Base-by-base conservation (phyloP, 1,140 invertebrate genomes). In the Drosophila sechellia region DNA sequence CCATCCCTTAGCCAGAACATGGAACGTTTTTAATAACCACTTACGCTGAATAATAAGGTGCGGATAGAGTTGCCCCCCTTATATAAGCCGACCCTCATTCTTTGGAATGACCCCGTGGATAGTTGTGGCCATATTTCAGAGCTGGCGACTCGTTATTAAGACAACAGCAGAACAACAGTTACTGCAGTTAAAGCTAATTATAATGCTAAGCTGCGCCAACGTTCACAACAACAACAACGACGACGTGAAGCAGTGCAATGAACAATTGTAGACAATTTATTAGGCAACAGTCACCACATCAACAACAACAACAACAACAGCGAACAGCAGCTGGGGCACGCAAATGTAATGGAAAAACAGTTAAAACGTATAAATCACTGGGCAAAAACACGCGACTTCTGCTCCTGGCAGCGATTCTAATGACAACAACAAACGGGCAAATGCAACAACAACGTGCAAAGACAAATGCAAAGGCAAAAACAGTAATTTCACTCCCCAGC, bases 211-310 rank as follows among this genome's bases (percentile, higher is more conserved):
- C 50, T 63, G 50, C 43, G 34, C 27, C 46, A 68, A 22, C 40
- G 25, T 17, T 22, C 34, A 13, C 4, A 39, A 13, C 13, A 4
- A 31, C 40, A 53, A 39, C 20, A 57, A 57, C 49, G 48, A 20
- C 20, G 48, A 57, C 25, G 52, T 20, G 31, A 15, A 68, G 46
- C 40, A 77, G 70, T 59, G 55, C 50, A 66, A 68, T 55, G 49
- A 59, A 35, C 73, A 68, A 76, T 76, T 76, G 73, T 76, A 66
- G 48, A 76, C 71, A 76, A 76, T 76, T 76, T 76, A 76, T 76
- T 68, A 45, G 37, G 72, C 20, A 22, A 22, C 20, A 22, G 20
- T 22, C 20, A 22, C 20, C 20, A 22, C 20, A 22, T 22, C 20
- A 22, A 22, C 54, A 68, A 76, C 54, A 49, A 27, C 35, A n/a